Percentiles rank a stretch among this genome's conserved stretches.
Conservation (phyloP, 1,140 invertebrate genomes). For the Drosophila carrolli region DNA sequence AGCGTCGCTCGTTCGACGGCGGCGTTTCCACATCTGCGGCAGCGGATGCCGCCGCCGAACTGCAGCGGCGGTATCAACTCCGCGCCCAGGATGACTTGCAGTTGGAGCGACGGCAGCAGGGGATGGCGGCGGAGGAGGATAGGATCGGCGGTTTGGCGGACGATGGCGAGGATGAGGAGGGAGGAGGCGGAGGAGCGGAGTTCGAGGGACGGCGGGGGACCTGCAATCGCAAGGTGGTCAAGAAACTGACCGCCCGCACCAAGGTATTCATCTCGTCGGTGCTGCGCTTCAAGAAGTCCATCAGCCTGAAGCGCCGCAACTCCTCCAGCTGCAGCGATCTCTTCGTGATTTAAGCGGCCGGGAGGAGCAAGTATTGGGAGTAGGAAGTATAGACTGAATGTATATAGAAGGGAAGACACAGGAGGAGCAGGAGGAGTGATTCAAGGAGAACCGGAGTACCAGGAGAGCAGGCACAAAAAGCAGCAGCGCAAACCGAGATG, state of each 20-base stretch:
- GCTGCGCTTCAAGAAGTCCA: constrained; percentile 73
- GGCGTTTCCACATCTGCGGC: constrained; percentile 45
- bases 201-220: constrained; percentile 11
- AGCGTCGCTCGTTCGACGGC: constrained; percentile 32
- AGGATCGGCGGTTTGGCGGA: background rate
- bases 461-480: background rate
- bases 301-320: constrained; percentile 72
- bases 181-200: background rate
- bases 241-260: constrained; percentile 74
- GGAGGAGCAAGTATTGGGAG: background rate
- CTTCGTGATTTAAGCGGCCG: constrained; percentile 74
- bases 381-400: constrained; percentile 45
- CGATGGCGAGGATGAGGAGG: constrained; percentile 30
- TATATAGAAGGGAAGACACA: constrained; percentile 17
- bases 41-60: constrained; percentile 33
- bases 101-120: background rate
- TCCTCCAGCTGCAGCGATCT: constrained; percentile 81
- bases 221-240: constrained; percentile 77
- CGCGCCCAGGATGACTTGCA: constrained; percentile 38
- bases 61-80: constrained; percentile 20
- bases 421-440: background rate
- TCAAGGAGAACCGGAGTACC: background rate
- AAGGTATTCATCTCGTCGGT: constrained; percentile 76
- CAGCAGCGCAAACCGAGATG: constrained; percentile 5
- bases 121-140: background rate